These are phyloP conservation scores for Esox lucius DNA, from an alignment of 2,797 vertebrate species.

Conservation along the genomic window DNA sequence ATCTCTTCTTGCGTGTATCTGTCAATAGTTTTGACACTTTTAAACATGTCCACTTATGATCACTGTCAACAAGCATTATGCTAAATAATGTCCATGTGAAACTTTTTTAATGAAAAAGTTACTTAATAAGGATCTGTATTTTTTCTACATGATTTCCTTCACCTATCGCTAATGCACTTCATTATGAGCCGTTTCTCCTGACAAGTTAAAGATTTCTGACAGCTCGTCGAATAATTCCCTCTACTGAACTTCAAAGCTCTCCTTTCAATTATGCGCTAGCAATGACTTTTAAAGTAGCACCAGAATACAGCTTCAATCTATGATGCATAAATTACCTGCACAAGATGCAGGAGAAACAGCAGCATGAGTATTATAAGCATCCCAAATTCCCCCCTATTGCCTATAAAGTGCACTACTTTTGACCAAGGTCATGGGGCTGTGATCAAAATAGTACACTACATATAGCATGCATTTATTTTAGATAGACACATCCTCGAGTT, in stretches of 20 bases:
- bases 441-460: neutral
- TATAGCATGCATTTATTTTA: neutral
- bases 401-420: neutral
- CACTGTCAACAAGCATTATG: neutral
- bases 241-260: neutral
- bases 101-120: neutral
- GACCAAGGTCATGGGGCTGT: too few relatives aligned
- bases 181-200: neutral
- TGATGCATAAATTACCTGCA: constrained; percentile 20
- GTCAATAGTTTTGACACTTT: neutral
- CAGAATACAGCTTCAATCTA: neutral
- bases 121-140: neutral
- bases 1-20: neutral
- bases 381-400: neutral
- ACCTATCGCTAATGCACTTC: neutral
- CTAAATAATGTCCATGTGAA: neutral
- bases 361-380: neutral
- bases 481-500: neutral
- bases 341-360: neutral
- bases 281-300: constrained; percentile 19
- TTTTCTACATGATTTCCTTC: neutral
- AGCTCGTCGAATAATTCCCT: neutral
- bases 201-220: neutral
- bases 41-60: neutral
- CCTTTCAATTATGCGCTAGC: constrained; percentile 25